Base-by-base conservation (phyloP, 2,113 vertebrate genomes). In the Aythya baeri region DNA sequence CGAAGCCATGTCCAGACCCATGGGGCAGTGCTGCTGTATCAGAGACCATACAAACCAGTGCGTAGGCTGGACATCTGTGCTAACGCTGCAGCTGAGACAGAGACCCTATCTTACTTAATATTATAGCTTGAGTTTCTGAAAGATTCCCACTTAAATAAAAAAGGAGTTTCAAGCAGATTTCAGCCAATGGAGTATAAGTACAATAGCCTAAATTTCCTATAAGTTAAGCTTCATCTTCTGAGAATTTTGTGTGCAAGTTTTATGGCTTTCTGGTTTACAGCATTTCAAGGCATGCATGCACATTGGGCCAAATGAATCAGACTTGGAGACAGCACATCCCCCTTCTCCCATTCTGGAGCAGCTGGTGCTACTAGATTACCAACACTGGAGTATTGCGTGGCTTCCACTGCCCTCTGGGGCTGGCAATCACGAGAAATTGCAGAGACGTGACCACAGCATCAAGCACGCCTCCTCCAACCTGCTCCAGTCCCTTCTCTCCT, bases 1-100 rank as follows among this genome's bases (percentile, higher is more conserved):
- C 29, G 43, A 27, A 3, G 25, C 50, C 6, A 2, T 0, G 12
- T 17, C 10, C 43, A 50, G 43, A 15, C 6, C 2, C 0, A 1
- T 0, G 0, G 12, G 11, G 1, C 4, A 3, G 65, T 63, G 75
- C 55, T 67, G 78, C 57, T 16, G 29, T 44, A 67, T 44, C 32
- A 57, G 57, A 26, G 18, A 8, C 66, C 7, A 7, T 73, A 62
- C 52, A n/a, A 36, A 50, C 31, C 62, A 17, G 32, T 2, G 18
- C 38, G 17, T 26, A 38, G 21, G 1, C 1, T 0, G 21, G 49
- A 15, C 55, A 34, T 9, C 26, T 8, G 49, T 21, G 54, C 54
- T 44, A 18, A 54, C 23, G 43, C 50, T 2, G 2, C 10, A n/a
- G 44, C 91, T 34, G 18, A 61, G 58, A n/a, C 13, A 65, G 25